Conservation (phyloP, 2,888 invertebrate species). For the Lasioglossum figueresi region DNA sequence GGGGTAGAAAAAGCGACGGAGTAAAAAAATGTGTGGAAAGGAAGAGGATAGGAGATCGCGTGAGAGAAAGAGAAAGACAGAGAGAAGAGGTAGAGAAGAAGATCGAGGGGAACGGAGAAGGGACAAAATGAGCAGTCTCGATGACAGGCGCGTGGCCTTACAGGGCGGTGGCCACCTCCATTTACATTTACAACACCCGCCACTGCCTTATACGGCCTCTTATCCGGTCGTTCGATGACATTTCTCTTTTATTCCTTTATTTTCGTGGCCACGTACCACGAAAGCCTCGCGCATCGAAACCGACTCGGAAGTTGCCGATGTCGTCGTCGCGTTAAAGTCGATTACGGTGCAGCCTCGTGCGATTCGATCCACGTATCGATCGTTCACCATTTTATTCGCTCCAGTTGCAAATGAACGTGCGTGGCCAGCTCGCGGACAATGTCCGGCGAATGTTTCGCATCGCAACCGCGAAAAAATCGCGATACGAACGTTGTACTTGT, state of each 20-base stretch:
- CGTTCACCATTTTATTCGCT: slow-evolving; percentile 14
- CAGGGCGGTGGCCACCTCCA: slow-evolving; percentile 74
- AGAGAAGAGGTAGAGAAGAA: background rate
- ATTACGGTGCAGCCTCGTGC: slow-evolving; percentile 40
- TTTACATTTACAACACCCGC: slow-evolving; percentile 78
- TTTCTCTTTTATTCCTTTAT: slow-evolving; percentile 70
- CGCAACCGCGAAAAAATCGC: background rate
- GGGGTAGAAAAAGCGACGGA: background rate
- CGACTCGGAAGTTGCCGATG: slow-evolving; percentile 47
- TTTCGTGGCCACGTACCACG: slow-evolving; percentile 50
- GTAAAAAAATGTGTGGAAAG: background rate
- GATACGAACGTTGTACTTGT: slow-evolving; percentile 18
- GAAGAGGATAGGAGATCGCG: background rate
- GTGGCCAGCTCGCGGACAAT: background rate
- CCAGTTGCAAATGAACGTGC: slow-evolving; percentile 29
- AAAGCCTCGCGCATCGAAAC: slow-evolving; percentile 13
- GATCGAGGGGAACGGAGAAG: slow-evolving; percentile 26
- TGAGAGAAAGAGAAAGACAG: slow-evolving; percentile 38
- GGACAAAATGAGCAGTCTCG: slow-evolving; percentile 69
- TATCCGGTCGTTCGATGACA: slow-evolving; percentile 73
- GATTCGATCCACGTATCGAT: slow-evolving; percentile 51
- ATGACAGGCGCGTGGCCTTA: slow-evolving; percentile 78
- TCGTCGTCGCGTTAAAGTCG: slow-evolving; percentile 15
- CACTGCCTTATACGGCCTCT: slow-evolving; percentile 74
- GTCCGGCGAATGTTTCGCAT: background rate